Percentiles rank a stretch among this genome's conserved stretches.
Evolutionary conservation across 2,797 vertebrate species (phyloP).

Genomic region (Galago senegalensis): DNA sequence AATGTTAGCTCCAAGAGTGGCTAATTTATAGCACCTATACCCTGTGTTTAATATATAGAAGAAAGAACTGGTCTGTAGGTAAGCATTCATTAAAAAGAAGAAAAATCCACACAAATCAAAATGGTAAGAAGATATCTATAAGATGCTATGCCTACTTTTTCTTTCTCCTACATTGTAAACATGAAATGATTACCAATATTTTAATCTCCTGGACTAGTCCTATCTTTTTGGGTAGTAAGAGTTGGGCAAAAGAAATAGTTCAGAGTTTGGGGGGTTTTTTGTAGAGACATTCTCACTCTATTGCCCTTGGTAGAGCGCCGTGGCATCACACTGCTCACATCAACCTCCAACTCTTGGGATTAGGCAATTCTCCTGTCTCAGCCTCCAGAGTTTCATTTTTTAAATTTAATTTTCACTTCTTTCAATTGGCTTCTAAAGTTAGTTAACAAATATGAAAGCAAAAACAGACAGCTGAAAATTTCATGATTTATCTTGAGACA

Average conservation of each 20-base stretch:
- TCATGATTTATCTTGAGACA: constrained; percentile 53
- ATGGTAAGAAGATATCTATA: neutral
- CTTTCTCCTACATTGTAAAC: neutral
- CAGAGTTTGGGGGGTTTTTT: neutral
- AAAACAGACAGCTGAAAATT: constrained; percentile 48
- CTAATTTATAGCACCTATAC: neutral
- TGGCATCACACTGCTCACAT: too few species aligned
- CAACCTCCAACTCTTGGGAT: too few species aligned
- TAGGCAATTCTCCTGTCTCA: too few species aligned
- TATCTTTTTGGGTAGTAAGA: neutral
- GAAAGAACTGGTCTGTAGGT: neutral
- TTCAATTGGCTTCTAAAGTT: neutral
- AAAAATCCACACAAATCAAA: neutral
- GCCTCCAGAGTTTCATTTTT: neutral
- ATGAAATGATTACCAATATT: neutral
- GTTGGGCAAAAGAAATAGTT: neutral
- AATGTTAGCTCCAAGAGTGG: neutral
- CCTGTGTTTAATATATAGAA: neutral
- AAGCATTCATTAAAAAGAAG: neutral
- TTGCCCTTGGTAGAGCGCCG: too few species aligned
- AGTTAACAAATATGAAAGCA: neutral
- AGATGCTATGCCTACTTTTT: neutral
- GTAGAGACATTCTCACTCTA: too few species aligned
- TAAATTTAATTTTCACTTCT: constrained; percentile 28
- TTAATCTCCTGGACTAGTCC: neutral